Percentiles rank a stretch among this genome's conserved stretches.
Conservation (phyloP, 2,113 vertebrate genomes). For the Callaeas wilsoni region DNA sequence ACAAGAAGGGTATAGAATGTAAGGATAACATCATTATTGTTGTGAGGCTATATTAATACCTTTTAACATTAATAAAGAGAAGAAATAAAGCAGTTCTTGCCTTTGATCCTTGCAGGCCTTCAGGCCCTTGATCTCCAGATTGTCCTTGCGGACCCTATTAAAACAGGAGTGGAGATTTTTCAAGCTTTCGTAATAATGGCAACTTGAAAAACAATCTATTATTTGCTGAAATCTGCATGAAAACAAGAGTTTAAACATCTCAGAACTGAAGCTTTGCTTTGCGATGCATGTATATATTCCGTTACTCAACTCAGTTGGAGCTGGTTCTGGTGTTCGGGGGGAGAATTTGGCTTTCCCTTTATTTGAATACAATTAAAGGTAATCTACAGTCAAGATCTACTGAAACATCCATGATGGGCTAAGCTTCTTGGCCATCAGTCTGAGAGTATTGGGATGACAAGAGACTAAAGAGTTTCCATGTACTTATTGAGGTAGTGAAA, state of each 20-base stretch:
- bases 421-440: neutral
- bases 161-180: constrained; percentile 28
- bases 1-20: neutral
- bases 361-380: neutral
- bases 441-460: neutral
- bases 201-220: neutral
- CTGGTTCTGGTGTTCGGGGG: accelerated
- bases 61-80: neutral
- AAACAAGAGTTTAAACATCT: neutral
- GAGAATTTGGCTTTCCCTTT: neutral
- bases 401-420: neutral
- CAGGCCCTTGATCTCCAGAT: constrained; percentile 82
- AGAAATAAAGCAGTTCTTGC: constrained; percentile 48
- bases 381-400: neutral
- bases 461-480: neutral
- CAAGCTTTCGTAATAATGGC: neutral
- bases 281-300: neutral
- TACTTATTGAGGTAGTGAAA: neutral
- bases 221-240: neutral
- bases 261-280: neutral
- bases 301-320: neutral
- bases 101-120: constrained; percentile 84
- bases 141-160: constrained; percentile 82
- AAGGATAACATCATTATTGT: neutral
- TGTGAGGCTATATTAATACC: neutral